These are phyloP conservation scores for Glomeris maerens DNA, from an alignment of 1,140 invertebrate species.

Conservation along the genomic window DNA sequence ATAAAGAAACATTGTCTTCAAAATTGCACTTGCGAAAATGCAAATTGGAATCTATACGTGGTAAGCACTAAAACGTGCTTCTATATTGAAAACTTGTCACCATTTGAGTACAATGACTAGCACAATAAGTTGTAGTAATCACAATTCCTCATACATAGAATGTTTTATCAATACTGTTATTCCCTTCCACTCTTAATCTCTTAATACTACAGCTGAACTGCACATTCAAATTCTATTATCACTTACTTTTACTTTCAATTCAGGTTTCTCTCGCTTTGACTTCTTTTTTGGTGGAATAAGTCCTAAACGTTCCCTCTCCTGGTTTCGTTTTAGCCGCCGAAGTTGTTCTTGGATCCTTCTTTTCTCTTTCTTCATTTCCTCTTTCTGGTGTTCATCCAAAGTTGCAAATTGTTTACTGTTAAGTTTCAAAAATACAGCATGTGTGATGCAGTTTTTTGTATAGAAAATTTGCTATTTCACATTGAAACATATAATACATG, in stretches of 20 bases:
- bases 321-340: conserved; percentile 78
- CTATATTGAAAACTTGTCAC: too few species aligned
- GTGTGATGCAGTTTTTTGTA: neutral
- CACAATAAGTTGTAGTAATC: too few species aligned
- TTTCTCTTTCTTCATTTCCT: conserved; percentile 93
- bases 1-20: too few species aligned
- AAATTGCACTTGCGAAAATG: too few species aligned
- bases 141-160: too few species aligned
- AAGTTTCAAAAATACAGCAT: conserved; percentile 8
- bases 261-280: conserved; percentile 64
- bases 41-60: too few species aligned
- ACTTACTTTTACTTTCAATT: conserved; percentile 44
- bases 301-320: conserved; percentile 58
- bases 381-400: conserved; percentile 76
- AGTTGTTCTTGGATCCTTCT: conserved; percentile 91
- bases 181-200: too few species aligned
- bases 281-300: conserved; percentile 42
- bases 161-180: too few species aligned
- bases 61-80: too few species aligned
- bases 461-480: conserved; percentile 2
- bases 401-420: conserved; percentile 63
- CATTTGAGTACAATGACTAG: too few species aligned
- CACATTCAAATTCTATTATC: too few species aligned
- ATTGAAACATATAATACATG: conserved; percentile 36
- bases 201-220: too few species aligned